Percentiles rank a stretch among this genome's conserved stretches.
These are phyloP conservation scores for Pachydiplax longipennis DNA, from an alignment of 2,888 invertebrate species.

Conservation along the genomic window DNA sequence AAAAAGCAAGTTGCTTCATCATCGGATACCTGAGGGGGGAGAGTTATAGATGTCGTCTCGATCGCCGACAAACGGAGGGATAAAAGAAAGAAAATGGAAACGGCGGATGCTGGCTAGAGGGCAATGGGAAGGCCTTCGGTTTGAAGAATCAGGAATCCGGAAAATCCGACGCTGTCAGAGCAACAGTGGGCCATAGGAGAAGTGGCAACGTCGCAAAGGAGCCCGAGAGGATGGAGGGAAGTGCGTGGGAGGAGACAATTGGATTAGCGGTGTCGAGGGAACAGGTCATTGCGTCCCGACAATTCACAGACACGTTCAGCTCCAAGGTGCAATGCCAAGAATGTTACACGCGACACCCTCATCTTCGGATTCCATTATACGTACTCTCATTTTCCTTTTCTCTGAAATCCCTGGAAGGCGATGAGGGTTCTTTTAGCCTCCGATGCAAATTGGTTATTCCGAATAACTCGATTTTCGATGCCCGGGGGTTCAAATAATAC, in stretches of 20 bases:
- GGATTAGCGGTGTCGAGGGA: not conserved
- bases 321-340: too few species aligned
- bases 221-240: not conserved
- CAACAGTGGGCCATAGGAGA: not conserved
- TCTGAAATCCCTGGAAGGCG: too few species aligned
- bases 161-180: not conserved
- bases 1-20: too few species aligned
- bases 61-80: not conserved
- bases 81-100: not conserved
- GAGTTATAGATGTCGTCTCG: not conserved
- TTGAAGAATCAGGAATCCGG: not conserved
- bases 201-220: not conserved
- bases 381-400: too few species aligned
- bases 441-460: too few species aligned
- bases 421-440: too few species aligned
- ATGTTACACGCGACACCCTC: too few species aligned
- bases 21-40: not conserved
- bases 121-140: not conserved
- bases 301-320: not conserved
- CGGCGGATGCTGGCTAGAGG: not conserved
- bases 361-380: too few species aligned
- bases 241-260: not conserved
- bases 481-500: too few species aligned
- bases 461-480: too few species aligned
- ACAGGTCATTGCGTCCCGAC: not conserved